phyloP scores from a whole-genome alignment of 2,797 vertebrate species.

The Ambastaia sidthimunki region DNA sequence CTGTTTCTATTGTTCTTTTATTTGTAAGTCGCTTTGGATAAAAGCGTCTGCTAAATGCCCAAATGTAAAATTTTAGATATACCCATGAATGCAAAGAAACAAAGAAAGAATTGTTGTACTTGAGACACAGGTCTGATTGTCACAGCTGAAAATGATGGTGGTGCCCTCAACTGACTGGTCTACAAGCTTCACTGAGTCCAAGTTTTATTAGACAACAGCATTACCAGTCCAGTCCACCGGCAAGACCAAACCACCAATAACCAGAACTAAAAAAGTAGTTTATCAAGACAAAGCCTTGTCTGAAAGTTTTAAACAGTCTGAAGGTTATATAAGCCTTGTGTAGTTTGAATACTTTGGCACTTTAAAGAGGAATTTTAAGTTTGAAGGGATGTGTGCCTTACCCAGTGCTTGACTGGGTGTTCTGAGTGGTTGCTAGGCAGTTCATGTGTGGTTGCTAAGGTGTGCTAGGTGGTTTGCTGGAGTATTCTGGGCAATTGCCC shows the following conservation, averaged over 20 bases:
- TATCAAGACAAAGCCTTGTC: neutral
- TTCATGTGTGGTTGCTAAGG: neutral
- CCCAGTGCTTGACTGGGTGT: neutral
- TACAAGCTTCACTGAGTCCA: no score
- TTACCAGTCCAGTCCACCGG: neutral
- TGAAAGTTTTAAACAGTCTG: neutral
- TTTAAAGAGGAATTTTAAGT: neutral
- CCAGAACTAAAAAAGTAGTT: neutral
- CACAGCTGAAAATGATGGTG: no score
- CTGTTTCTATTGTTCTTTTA: no score
- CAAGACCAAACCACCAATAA: neutral
- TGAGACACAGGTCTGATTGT: no score
- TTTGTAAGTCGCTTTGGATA: no score
- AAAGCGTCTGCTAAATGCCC: no score
- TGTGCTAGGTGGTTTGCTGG: neutral
- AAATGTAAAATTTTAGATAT: no score
- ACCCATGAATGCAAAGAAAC: no score
- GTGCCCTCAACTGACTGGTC: no score
- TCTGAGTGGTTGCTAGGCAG: neutral
- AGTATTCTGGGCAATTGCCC: neutral
- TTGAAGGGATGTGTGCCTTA: neutral
- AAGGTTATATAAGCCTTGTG: conserved; percentile 9
- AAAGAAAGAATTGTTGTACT: no score
- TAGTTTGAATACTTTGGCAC: conserved; percentile 15
- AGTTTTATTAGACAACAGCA: no score